These are phyloP conservation scores for Clarias gariepinus DNA, from an alignment of 2,113 vertebrate genomes.

Conservation along the genomic window DNA sequence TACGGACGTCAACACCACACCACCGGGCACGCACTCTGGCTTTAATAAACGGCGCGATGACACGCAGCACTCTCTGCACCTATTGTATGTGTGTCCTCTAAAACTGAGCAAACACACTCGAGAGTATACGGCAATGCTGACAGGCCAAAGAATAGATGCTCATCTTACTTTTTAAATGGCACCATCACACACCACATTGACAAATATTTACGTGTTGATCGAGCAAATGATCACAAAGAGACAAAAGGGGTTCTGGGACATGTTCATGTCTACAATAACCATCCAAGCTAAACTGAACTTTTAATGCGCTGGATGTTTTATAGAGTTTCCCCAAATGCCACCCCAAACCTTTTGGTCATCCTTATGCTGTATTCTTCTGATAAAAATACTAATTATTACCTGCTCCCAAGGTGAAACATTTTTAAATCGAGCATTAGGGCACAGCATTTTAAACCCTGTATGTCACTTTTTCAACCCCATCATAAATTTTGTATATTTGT, in stretches of 20 bases:
- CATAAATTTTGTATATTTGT: neutral
- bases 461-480: neutral
- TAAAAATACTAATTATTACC: neutral
- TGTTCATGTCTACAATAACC: neutral
- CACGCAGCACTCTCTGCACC: constrained; percentile 31
- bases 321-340: neutral
- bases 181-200: constrained; percentile 26
- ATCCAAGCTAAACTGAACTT: neutral
- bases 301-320: neutral
- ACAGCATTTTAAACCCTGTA: neutral
- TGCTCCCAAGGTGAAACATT: neutral
- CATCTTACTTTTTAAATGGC: constrained; percentile 43
- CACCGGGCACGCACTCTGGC: neutral
- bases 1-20: neutral
- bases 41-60: constrained; percentile 41
- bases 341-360: neutral
- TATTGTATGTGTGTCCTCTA: constrained; percentile 23
- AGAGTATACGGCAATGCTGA: constrained; percentile 48
- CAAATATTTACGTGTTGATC: constrained; percentile 52
- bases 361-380: neutral
- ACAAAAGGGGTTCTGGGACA: constrained; percentile 12
- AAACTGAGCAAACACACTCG: constrained; percentile 39
- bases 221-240: constrained; percentile 49
- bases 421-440: neutral
- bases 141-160: constrained; percentile 61